Evolutionary conservation across 2,113 vertebrate genomes (phyloP).

Genomic region (Scolopax mira): DNA sequence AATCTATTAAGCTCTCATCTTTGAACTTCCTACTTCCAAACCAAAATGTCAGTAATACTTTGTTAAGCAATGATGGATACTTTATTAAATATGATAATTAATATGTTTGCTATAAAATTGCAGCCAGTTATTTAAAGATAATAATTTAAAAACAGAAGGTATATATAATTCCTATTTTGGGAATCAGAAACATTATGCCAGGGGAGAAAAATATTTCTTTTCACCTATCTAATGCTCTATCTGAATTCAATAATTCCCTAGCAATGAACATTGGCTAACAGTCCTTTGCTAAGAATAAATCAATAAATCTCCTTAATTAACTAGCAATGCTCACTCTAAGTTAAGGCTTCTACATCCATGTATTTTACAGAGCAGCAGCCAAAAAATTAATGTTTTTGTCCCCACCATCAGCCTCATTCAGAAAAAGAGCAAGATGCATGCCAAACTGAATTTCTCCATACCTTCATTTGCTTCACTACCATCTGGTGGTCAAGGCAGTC

Average conservation of each 20-base stretch:
- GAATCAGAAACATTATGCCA: not conserved
- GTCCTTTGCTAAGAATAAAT: conserved; percentile 17
- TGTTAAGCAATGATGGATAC: not conserved
- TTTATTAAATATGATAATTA: not conserved
- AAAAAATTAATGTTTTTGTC: not conserved
- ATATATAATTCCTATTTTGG: not conserved
- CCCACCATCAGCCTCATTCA: not conserved
- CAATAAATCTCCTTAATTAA: conserved; percentile 38
- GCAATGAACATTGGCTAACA: not conserved
- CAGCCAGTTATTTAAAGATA: not conserved
- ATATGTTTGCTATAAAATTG: not conserved
- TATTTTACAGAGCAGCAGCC: not conserved
- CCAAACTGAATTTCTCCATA: not conserved
- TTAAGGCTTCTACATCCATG: not conserved
- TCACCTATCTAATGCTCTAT: not conserved
- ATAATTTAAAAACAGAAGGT: not conserved
- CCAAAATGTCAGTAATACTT: not conserved
- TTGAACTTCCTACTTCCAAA: not conserved
- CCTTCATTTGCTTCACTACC: not conserved
- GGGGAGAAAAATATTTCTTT: not conserved
- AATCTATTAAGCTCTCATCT: not conserved
- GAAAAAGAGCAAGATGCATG: not conserved
- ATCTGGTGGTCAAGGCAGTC: not conserved
- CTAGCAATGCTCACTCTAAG: not conserved
- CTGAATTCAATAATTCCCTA: conserved; percentile 31